Percentiles rank a stretch among this genome's conserved stretches.
phyloP scores from a whole-genome alignment of 2,888 invertebrate genomes.

The Pollenia labialis region DNA sequence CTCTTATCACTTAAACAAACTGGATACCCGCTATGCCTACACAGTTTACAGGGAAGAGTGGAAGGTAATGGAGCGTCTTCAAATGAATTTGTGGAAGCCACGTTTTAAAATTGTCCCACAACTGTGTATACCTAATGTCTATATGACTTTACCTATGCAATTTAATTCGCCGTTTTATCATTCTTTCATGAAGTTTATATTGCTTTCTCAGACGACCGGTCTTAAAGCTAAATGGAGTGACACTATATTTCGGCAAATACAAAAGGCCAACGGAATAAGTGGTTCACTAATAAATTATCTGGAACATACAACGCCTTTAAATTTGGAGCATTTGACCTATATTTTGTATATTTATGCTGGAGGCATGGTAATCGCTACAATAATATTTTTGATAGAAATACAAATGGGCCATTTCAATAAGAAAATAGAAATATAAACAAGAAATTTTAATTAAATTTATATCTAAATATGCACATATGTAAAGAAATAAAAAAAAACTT shows the following conservation, averaged over 20 bases:
- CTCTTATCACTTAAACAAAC: constrained; percentile 63
- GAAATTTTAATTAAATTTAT: neutral
- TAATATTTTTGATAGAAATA: constrained; percentile 41
- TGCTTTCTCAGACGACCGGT: constrained; percentile 61
- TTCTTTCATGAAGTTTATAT: constrained; percentile 71
- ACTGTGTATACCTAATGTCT: constrained; percentile 76
- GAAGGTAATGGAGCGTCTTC: constrained; percentile 70
- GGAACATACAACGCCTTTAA: constrained; percentile 63
- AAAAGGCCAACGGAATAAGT: constrained; percentile 45
- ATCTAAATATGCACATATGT: neutral
- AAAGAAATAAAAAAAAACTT: too few species aligned
- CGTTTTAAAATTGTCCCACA: constrained; percentile 71
- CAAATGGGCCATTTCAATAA: neutral
- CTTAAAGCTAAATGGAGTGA: constrained; percentile 69
- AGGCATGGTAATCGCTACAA: constrained; percentile 40
- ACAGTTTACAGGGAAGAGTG: constrained; percentile 79
- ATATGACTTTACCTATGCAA: constrained; percentile 79
- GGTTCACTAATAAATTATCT: constrained; percentile 36
- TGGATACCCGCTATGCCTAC: constrained; percentile 77
- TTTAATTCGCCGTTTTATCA: constrained; percentile 78
- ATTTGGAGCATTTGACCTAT: constrained; percentile 69
- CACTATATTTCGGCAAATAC: constrained; percentile 72
- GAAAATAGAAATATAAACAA: too few species aligned
- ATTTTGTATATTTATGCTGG: constrained; percentile 57
- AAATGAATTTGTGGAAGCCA: constrained; percentile 73